Percentiles rank a stretch among this genome's conserved stretches.
These are phyloP conservation scores for Rhagoletis pomonella DNA, from an alignment of 1,140 invertebrate species.

Conservation along the genomic window DNA sequence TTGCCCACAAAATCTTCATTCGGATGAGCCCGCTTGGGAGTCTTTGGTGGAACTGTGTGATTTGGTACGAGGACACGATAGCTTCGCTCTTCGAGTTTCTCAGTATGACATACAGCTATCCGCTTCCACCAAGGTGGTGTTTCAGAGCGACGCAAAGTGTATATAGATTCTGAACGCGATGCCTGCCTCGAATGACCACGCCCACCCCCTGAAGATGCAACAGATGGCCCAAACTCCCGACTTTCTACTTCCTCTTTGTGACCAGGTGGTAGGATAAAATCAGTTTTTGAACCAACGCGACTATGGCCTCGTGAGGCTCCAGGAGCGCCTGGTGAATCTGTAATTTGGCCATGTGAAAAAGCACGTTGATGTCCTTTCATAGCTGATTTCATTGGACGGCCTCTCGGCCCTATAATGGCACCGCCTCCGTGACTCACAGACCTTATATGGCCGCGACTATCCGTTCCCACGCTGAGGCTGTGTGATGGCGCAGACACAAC, in stretches of 20 bases:
- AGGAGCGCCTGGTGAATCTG: constrained; percentile 75
- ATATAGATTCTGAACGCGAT: constrained; percentile 89
- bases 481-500: constrained; percentile 57
- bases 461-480: constrained; percentile 58
- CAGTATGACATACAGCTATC: constrained; percentile 78
- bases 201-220: constrained; percentile 73
- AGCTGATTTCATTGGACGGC: constrained; percentile 80
- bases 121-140: constrained; percentile 82
- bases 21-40: constrained; percentile 85
- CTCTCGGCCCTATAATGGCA: constrained; percentile 74
- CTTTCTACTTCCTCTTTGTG: constrained; percentile 79
- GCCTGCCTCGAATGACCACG: constrained; percentile 80
- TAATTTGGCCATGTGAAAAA: constrained; percentile 89
- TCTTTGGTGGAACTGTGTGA: constrained; percentile 86
- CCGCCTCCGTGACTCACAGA: constrained; percentile 88
- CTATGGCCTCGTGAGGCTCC: constrained; percentile 80
- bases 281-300: constrained; percentile 88
- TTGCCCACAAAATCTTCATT: constrained; percentile 88
- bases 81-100: constrained; percentile 80
- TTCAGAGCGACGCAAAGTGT: constrained; percentile 85
- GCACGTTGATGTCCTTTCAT: constrained; percentile 86
- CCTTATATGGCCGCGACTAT: constrained; percentile 79
- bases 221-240: constrained; percentile 71
- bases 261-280: constrained; percentile 89
- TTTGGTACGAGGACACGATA: constrained; percentile 87